phyloP scores from a whole-genome alignment of 2,113 vertebrate species.

The Clarias magur region DNA sequence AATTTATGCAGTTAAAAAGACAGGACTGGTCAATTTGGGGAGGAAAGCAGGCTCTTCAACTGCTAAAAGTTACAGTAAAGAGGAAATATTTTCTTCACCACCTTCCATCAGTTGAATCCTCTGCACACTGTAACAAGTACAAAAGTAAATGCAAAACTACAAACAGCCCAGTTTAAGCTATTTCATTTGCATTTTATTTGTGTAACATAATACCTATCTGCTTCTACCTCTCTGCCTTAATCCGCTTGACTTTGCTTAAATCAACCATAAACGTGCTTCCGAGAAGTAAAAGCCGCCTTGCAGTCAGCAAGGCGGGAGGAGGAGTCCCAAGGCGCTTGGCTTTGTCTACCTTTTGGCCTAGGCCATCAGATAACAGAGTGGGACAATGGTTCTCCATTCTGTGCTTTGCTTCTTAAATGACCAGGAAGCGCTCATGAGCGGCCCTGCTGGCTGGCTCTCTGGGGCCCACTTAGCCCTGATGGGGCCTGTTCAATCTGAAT shows the following conservation, averaged over 20 bases:
- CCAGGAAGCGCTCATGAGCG: constrained; percentile 75
- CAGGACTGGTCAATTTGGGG: not conserved
- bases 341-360: constrained; percentile 72
- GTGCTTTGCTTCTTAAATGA: constrained; percentile 72
- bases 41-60: not conserved
- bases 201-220: not conserved
- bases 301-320: constrained; percentile 51
- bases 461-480: constrained; percentile 74
- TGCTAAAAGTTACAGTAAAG: not conserved
- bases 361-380: constrained; percentile 77
- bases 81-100: not conserved
- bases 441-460: constrained; percentile 73
- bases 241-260: constrained; percentile 36
- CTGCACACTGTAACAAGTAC: not conserved
- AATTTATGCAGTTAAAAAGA: not conserved
- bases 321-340: constrained; percentile 63
- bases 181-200: not conserved
- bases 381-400: constrained; percentile 79
- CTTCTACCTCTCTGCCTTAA: constrained; percentile 47
- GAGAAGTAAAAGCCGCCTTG: constrained; percentile 44
- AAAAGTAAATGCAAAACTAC: not conserved
- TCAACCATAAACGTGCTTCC: constrained; percentile 48
- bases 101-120: not conserved
- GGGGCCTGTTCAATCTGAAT: constrained; percentile 67
- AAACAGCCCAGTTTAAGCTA: not conserved